Evolutionary conservation across 2,113 vertebrate species (phyloP).

Genomic region (Dissostichus mawsoni): DNA sequence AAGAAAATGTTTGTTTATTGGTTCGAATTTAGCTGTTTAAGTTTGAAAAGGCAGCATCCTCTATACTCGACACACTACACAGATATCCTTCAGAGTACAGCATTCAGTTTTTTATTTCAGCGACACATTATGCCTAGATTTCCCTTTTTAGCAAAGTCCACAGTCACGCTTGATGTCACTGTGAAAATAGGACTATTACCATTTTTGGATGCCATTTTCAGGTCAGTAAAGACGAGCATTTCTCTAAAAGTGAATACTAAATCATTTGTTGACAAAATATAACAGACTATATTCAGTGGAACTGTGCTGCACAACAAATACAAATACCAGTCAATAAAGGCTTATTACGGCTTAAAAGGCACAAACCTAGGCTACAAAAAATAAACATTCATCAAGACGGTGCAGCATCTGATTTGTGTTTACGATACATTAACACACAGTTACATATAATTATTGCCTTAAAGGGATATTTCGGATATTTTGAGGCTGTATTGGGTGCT

Average conservation of each 20-base stretch:
- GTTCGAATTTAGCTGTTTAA: background rate
- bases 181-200: slow-evolving; percentile 15
- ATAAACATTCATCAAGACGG: slow-evolving; percentile 31
- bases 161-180: slow-evolving; percentile 23
- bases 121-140: slow-evolving; percentile 14
- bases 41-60: background rate
- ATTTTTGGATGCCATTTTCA: slow-evolving; percentile 24
- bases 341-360: slow-evolving; percentile 60
- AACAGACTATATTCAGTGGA: slow-evolving; percentile 24
- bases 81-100: slow-evolving; percentile 9
- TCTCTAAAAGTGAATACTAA: slow-evolving; percentile 52
- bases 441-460: slow-evolving; percentile 47
- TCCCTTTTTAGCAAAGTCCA: slow-evolving; percentile 29
- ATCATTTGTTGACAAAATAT: slow-evolving; percentile 27
- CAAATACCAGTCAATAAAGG: slow-evolving; percentile 29
- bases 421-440: slow-evolving; percentile 27
- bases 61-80: background rate
- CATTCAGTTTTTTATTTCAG: slow-evolving; percentile 27
- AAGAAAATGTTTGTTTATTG: background rate
- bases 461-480: too few relatives aligned
- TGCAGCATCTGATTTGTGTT: slow-evolving; percentile 31
- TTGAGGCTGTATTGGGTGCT: too few relatives aligned
- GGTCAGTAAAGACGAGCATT: slow-evolving; percentile 17
- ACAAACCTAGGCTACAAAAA: slow-evolving; percentile 46
- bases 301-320: slow-evolving; percentile 32